These are phyloP conservation scores for rabbit (Oryctolagus cuniculus) DNA, from an alignment of 2,113 vertebrate genomes.

Conservation along the genomic window DNA sequence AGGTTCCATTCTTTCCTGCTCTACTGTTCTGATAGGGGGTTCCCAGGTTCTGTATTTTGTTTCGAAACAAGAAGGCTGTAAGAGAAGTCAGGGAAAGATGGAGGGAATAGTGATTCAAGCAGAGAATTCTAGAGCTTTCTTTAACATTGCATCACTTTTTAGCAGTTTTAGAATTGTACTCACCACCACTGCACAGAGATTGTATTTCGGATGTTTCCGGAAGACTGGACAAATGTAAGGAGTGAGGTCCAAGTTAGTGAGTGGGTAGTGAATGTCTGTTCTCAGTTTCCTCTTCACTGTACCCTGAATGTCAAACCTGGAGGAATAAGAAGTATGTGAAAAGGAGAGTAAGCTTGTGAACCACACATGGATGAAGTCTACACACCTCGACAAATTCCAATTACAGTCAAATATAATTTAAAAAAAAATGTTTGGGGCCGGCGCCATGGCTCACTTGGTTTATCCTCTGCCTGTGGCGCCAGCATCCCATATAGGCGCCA, in stretches of 20 bases:
- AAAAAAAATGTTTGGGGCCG: too few species aligned
- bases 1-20: not conserved
- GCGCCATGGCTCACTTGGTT: too few species aligned
- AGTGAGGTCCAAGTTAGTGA: conserved; percentile 88
- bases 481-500: too few species aligned
- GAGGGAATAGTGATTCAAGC: not conserved
- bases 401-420: not conserved
- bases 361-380: not conserved
- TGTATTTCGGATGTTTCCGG: conserved; percentile 84
- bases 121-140: not conserved
- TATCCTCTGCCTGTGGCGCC: too few species aligned
- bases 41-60: not conserved
- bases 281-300: conserved; percentile 89
- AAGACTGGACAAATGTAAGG: conserved; percentile 86
- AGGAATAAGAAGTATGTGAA: not conserved
- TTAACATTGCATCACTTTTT: conserved; percentile 11
- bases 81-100: not conserved
- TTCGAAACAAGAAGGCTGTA: not conserved
- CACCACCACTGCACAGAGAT: conserved; percentile 92
- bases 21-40: not conserved
- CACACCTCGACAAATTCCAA: not conserved
- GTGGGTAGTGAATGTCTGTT: conserved; percentile 89
- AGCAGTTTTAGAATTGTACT: conserved; percentile 76
- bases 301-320: conserved; percentile 87
- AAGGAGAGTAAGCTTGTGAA: not conserved